Percentiles rank a stretch among this genome's conserved stretches.
phyloP scores from a whole-genome alignment of 1,140 invertebrate species.

The Ceratosolen fusciceps region DNA sequence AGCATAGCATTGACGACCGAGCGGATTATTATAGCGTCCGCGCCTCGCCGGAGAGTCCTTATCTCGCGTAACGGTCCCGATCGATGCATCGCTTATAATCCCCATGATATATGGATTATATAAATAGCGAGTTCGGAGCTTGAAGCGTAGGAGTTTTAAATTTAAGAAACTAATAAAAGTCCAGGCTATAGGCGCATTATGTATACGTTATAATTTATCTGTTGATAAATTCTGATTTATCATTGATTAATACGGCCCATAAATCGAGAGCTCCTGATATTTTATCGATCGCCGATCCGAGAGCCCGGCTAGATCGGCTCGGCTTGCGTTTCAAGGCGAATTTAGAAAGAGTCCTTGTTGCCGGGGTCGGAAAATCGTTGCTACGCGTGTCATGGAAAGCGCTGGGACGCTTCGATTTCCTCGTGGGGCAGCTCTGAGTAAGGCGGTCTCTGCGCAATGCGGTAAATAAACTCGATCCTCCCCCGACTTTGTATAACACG shows the following conservation, averaged over 20 bases:
- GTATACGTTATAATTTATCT: background rate
- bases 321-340: too few relatives aligned
- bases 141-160: background rate
- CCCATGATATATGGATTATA: background rate
- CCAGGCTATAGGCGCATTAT: too few relatives aligned
- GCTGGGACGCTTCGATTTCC: background rate
- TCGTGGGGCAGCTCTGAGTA: too few relatives aligned
- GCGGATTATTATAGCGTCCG: background rate
- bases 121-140: background rate
- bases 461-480: background rate
- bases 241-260: background rate
- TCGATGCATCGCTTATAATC: background rate
- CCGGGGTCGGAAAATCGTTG: too few relatives aligned
- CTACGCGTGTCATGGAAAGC: background rate
- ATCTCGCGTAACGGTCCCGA: too few relatives aligned
- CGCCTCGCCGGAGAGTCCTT: background rate
- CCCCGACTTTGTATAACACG: too few relatives aligned
- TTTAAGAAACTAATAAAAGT: background rate
- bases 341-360: too few relatives aligned
- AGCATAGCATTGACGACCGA: background rate
- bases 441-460: too few relatives aligned
- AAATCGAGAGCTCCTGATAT: background rate
- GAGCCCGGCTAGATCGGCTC: too few relatives aligned
- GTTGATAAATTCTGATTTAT: slow-evolving; percentile 7
- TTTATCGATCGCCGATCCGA: background rate